Evolutionary conservation across 1,140 invertebrate genomes (phyloP), one percentile per base, ranked within the genome.

Genomic region (Triops longicaudatus): DNA sequence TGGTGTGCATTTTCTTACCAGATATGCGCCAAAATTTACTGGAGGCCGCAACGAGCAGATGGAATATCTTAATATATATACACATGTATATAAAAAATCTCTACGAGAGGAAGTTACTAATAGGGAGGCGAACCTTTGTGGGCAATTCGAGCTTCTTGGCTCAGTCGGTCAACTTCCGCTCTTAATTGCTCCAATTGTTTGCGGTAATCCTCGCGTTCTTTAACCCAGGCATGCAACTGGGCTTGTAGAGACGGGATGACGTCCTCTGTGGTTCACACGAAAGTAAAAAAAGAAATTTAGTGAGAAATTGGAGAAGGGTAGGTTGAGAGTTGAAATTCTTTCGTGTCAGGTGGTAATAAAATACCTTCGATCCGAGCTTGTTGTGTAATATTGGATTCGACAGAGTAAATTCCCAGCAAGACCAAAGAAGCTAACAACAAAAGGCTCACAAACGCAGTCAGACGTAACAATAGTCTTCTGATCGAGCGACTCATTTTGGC

Each of bases 131-230:
- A 63, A 63, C 50, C 50, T 63, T 63, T 9, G 22, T 14, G 50
- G 22, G 50, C 50, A 0, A 14, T 14, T 63, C 50, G 6, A 22
- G 50, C 50, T 17, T 63, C 50, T n/a, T 63, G 9, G 50, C 50
- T 22, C 17, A 63, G 50, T 63, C 50, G 50, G 22, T 22, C 9
- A 4, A 63, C 50, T 63, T 63, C 50, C 10, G 50, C 50, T 9
- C 50, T 63, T 63, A 63, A 63, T 63, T 63, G 50, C 50, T 63
- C 50, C 50, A 63, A 63, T 63, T 63, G 50, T 63, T 63, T 63
- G 50, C 50, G 50, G 22, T 63, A 63, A 63, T 63, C 50, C 50
- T 63, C 50, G 50, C 50, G 50, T 63, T 63, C 50, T 63, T 63
- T 63, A 63, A 63, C 17, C 50, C 50, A 63, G 50, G 50, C 50